A percentile compares a stretch with the other conserved stretches of the same genome.
Conservation (phyloP, 2,797 vertebrate species). For the Melanotaenia boesemani region DNA sequence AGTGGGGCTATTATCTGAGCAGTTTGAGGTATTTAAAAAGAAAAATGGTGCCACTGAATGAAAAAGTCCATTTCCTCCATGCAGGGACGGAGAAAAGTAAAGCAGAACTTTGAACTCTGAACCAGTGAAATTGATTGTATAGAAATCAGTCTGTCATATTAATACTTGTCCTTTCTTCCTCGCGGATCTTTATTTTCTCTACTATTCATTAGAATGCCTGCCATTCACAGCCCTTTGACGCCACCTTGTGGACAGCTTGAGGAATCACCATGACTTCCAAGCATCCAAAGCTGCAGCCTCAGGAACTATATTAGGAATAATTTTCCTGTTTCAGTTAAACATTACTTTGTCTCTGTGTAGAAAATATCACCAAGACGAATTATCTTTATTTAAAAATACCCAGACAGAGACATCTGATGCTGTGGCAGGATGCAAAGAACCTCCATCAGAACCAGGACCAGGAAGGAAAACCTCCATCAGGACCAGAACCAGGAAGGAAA, state of each 20-base stretch:
- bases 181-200: background rate
- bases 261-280: too few species aligned
- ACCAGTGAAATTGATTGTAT: slow-evolving; percentile 19
- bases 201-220: background rate
- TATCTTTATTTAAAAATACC: too few species aligned
- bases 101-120: slow-evolving; percentile 9
- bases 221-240: slow-evolving; percentile 22
- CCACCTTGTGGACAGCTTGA: slow-evolving; percentile 44
- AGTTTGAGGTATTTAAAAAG: background rate
- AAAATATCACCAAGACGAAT: too few species aligned
- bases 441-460: too few species aligned
- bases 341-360: too few species aligned
- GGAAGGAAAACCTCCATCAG: too few species aligned
- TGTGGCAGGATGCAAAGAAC: too few species aligned
- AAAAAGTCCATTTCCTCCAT: slow-evolving; percentile 11
- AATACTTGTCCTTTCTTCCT: slow-evolving; percentile 17
- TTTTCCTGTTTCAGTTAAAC: too few species aligned
- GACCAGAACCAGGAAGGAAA: too few species aligned
- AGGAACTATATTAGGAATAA: too few species aligned
- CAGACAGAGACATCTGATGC: too few species aligned
- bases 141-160: slow-evolving; percentile 7
- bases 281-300: too few species aligned
- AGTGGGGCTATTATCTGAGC: slow-evolving; percentile 6
- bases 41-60: background rate
- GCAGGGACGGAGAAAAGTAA: slow-evolving; percentile 4